A percentile compares a stretch with the other conserved stretches of the same genome.
These are phyloP conservation scores for Urocolius indicus DNA, from an alignment of 2,113 vertebrate species.

Conservation along the genomic window DNA sequence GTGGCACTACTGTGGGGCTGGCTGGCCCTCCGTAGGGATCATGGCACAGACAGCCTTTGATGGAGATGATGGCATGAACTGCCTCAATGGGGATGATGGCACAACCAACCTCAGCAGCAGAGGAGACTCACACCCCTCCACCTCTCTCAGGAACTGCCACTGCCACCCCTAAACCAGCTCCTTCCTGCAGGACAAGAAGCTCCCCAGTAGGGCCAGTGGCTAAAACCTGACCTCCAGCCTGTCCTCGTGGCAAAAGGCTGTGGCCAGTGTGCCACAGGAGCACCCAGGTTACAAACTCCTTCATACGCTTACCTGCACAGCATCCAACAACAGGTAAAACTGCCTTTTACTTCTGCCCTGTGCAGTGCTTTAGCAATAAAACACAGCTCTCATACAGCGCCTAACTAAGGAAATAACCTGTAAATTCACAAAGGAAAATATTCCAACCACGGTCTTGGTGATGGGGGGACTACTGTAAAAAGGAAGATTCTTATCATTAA, in stretches of 20 bases:
- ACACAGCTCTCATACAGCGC: not conserved
- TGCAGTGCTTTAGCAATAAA: not conserved
- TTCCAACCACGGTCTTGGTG: not conserved
- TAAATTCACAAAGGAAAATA: conserved; percentile 15
- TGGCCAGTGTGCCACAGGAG: not conserved
- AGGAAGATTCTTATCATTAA: conserved; percentile 7
- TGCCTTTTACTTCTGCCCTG: not conserved
- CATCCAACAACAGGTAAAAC: not conserved
- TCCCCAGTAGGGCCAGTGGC: not conserved
- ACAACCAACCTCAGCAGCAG: rapidly evolving
- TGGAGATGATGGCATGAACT: rapidly evolving
- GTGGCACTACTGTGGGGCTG: rapidly evolving
- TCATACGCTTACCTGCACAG: rapidly evolving
- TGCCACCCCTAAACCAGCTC: not conserved
- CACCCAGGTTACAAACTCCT: rapidly evolving
- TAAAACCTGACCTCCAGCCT: not conserved
- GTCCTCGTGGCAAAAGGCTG: not conserved
- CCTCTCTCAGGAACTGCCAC: not conserved
- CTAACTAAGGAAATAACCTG: conserved; percentile 26
- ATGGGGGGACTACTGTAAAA: conserved; percentile 34
- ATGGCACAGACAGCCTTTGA: rapidly evolving
- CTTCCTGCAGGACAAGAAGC: not conserved
- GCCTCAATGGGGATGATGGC: not conserved
- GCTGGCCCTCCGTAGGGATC: not conserved
- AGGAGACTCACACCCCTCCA: not conserved